These are phyloP conservation scores for Eupithecia inturbata DNA, from an alignment of 2,888 invertebrate species.

Conservation along the genomic window DNA sequence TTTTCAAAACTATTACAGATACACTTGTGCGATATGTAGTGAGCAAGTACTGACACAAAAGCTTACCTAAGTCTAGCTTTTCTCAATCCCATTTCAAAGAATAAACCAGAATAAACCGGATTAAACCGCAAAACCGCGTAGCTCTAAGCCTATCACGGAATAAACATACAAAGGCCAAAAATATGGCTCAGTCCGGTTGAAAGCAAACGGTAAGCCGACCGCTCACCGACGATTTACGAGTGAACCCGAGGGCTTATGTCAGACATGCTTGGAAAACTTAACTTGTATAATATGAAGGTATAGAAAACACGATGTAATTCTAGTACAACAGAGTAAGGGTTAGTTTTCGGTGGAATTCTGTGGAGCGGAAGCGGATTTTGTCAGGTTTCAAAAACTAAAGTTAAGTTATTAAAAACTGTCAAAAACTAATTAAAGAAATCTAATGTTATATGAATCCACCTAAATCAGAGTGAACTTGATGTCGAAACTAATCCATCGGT, in stretches of 20 bases:
- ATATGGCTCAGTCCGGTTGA: slow-evolving; percentile 64
- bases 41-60: neutral
- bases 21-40: neutral
- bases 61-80: slow-evolving; percentile 7
- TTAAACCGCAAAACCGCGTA: slow-evolving; percentile 17
- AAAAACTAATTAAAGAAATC: no score
- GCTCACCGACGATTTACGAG: slow-evolving; percentile 40
- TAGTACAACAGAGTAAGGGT: neutral
- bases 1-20: neutral
- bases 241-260: slow-evolving; percentile 32
- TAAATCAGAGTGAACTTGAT: no score
- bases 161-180: slow-evolving; percentile 45
- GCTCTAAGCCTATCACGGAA: slow-evolving; percentile 16
- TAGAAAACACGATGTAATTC: neutral
- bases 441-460: no score
- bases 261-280: slow-evolving; percentile 24
- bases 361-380: neutral
- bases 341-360: neutral
- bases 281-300: neutral
- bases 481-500: no score
- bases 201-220: slow-evolving; percentile 69
- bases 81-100: slow-evolving; percentile 4
- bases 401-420: no score
- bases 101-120: slow-evolving; percentile 14
- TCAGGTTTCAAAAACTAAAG: no score